These are phyloP conservation scores for Upupa epops DNA, from an alignment of 2,113 vertebrate genomes.

Conservation along the genomic window DNA sequence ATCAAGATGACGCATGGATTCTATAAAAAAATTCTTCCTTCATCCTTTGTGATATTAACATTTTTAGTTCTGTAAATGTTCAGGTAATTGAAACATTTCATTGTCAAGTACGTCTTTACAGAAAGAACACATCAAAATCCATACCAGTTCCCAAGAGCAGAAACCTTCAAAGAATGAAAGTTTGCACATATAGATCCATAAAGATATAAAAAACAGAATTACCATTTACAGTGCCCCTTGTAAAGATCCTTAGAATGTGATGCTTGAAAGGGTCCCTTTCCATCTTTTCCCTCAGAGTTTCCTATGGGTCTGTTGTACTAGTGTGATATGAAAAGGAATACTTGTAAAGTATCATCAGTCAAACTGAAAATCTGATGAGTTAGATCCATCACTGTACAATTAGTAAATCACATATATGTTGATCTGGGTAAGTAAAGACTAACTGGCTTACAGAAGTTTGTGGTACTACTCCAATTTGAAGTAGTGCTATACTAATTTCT, in stretches of 20 bases:
- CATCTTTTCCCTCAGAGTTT: neutral
- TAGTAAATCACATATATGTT: conserved; percentile 24
- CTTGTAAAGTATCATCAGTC: neutral
- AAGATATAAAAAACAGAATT: neutral
- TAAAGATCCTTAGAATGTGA: too few relatives aligned
- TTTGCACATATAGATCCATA: neutral
- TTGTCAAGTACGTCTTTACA: neutral
- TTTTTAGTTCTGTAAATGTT: neutral
- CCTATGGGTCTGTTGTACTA: neutral
- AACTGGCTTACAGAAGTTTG: neutral
- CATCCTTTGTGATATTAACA: neutral
- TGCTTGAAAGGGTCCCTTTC: too few relatives aligned
- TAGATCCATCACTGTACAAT: conserved; percentile 28
- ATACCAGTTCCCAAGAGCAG: neutral
- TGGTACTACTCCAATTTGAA: neutral
- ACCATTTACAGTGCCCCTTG: neutral
- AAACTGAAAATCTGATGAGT: neutral
- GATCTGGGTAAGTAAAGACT: neutral
- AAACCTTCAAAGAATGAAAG: neutral
- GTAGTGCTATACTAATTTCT: neutral
- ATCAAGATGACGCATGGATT: neutral
- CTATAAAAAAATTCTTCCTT: neutral
- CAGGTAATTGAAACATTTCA: neutral
- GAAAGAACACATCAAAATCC: neutral
- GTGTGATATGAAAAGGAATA: neutral